Evolutionary conservation across 2,888 invertebrate species (phyloP), one percentile per base, ranked within the genome.

Genomic region (Caenorhabditis sp.): DNA sequence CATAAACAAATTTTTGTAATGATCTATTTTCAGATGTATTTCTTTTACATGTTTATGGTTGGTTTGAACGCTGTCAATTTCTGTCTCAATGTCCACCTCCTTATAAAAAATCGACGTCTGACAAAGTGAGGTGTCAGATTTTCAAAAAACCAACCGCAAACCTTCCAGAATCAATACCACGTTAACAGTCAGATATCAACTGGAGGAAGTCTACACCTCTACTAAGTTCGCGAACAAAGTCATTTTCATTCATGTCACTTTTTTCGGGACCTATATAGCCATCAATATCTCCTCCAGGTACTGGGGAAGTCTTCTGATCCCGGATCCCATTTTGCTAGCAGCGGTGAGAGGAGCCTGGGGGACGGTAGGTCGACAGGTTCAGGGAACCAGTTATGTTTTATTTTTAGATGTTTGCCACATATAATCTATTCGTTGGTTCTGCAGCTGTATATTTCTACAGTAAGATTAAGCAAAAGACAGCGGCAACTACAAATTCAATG

Each of bases 261-360:
- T 79, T 12, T 76, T 66, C 22, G 68, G 68, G 3, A n/a, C 38
- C 14, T 76, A 76, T 19, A 19, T 59, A 10, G 14, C 41, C 26
- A n/a, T 41, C 10, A 58, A 35, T 22, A 70, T 58, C 14, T 8
- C 26, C 14, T 58, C 28, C 7, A 58, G 41, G 26, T 70, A 70
- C 58, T 70, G 58, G 16, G 70, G 70, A 14, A 81, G 66, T 5
- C 68, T 59, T 26, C 31, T 76, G 26, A 73, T 74, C 73, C 80
- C 83, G 26, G 70, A 66, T 35, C 87, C 85, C 49, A 87, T 70
- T 8, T 74, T 14, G 31, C 77, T 79, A 4, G 51, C 68, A 8
- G 58, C 58, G 1, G 44, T 58, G 16, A 19, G 70, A 16, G 70
- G 31, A 31, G 31, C 31, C 4, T 31, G 31, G 31, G 5, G 7